Conservation (phyloP, 2,797 vertebrate genomes). For the Apogon hyalosoma region DNA sequence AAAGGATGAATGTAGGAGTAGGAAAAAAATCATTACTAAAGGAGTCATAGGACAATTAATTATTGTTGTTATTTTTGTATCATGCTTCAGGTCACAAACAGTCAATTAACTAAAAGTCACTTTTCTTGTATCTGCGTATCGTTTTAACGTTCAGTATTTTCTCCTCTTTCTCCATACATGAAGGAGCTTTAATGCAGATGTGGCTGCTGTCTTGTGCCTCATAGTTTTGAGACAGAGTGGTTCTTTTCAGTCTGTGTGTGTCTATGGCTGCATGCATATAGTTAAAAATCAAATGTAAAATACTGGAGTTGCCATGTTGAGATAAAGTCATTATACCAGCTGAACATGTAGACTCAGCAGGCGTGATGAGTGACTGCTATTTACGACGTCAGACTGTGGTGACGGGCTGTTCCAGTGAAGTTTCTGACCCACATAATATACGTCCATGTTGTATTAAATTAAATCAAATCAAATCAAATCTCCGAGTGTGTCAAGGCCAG, state of each 20-base stretch:
- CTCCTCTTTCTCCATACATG: too few species aligned
- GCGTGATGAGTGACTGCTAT: neutral
- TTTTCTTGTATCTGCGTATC: too few species aligned
- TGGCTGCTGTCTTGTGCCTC: too few species aligned
- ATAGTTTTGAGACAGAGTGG: too few species aligned
- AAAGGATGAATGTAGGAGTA: constrained; percentile 16
- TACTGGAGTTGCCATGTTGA: neutral
- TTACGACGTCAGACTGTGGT: neutral
- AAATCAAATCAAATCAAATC: too few species aligned
- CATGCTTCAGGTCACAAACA: neutral
- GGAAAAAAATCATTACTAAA: too few species aligned
- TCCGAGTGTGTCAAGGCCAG: too few species aligned
- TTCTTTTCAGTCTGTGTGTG: neutral
- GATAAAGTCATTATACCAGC: neutral
- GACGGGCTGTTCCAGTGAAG: neutral
- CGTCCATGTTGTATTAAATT: neutral
- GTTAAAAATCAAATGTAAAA: neutral
- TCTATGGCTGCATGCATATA: neutral
- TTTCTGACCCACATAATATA: neutral
- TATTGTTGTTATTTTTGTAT: too few species aligned
- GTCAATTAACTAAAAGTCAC: too few species aligned
- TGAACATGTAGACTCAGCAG: neutral
- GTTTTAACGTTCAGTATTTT: too few species aligned
- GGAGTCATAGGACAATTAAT: too few species aligned
- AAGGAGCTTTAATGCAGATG: too few species aligned